Evolutionary conservation across 1,140 invertebrate genomes (phyloP).

Genomic region (Parapsyche elsis): DNA sequence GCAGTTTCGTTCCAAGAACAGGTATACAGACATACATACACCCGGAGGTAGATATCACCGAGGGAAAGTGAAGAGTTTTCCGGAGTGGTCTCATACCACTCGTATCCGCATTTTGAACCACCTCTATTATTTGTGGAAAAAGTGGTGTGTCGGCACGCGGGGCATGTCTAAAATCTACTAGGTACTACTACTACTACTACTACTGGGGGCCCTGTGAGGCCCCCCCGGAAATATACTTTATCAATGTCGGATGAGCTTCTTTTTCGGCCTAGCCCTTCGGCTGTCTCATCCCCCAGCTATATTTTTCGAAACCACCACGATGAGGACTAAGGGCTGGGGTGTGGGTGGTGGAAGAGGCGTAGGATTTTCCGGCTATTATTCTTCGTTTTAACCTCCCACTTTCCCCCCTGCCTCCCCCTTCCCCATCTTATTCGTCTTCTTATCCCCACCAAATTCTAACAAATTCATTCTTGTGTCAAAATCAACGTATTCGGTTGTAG

Average conservation of each 20-base stretch:
- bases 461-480: neutral
- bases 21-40: too few species aligned
- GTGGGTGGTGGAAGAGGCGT: neutral
- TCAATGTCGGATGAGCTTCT: slow-evolving; percentile 24
- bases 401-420: neutral
- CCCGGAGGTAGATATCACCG: too few species aligned
- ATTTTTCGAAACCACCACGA: too few species aligned
- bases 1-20: too few species aligned
- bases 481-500: neutral
- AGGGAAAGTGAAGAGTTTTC: too few species aligned
- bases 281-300: neutral
- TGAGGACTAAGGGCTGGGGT: too few species aligned
- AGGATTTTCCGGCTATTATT: slow-evolving; percentile 1
- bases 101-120: neutral
- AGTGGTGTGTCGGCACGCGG: slow-evolving; percentile 14
- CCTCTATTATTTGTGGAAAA: slow-evolving; percentile 12
- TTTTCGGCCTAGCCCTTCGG: neutral
- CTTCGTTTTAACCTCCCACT: neutral
- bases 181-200: too few species aligned
- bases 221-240: slow-evolving; percentile 16
- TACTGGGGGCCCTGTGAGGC: neutral
- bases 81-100: neutral
- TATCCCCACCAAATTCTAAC: neutral
- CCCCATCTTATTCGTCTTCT: neutral
- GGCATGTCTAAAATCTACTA: neutral